Percentiles rank a stretch among this genome's conserved stretches.
Conservation (phyloP, 2,888 invertebrate species). For the Alentia gelatinosa region DNA sequence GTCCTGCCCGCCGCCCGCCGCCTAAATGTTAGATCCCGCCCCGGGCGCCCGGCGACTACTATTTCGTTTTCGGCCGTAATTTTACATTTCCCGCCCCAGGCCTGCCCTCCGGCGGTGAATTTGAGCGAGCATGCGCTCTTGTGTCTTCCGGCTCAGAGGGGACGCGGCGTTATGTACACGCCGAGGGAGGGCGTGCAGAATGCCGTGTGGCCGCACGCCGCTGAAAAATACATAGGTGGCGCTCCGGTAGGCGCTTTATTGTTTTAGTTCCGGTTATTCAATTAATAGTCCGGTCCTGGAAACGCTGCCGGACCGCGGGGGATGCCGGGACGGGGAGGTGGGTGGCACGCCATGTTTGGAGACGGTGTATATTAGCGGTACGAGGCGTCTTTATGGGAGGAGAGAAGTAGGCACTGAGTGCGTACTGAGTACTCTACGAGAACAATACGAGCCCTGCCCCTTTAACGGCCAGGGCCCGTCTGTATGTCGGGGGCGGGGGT, state of each 20-base stretch:
- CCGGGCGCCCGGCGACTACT: constrained; percentile 23
- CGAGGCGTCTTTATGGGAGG: no score
- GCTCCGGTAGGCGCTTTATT: not conserved
- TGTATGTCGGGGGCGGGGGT: no score
- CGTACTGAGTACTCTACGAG: no score
- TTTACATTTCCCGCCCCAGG: constrained; percentile 44
- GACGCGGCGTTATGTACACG: not conserved
- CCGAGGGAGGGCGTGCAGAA: not conserved
- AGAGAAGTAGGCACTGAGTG: no score
- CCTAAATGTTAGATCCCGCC: constrained; percentile 51
- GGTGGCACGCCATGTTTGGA: no score
- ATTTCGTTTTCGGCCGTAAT: constrained; percentile 54
- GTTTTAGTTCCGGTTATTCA: not conserved
- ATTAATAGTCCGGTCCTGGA: not conserved
- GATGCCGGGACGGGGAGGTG: no score
- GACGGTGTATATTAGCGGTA: no score
- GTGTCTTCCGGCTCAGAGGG: not conserved
- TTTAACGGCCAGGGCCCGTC: no score
- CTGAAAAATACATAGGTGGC: not conserved
- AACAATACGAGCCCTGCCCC: no score
- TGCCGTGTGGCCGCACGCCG: not conserved
- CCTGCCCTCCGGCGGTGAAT: constrained; percentile 15
- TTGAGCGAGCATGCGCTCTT: constrained; percentile 40
- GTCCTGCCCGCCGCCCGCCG: constrained; percentile 30
- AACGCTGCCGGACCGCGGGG: not conserved